These are phyloP conservation scores for Oryzias woworae DNA, from an alignment of 2,113 vertebrate species.

Conservation along the genomic window DNA sequence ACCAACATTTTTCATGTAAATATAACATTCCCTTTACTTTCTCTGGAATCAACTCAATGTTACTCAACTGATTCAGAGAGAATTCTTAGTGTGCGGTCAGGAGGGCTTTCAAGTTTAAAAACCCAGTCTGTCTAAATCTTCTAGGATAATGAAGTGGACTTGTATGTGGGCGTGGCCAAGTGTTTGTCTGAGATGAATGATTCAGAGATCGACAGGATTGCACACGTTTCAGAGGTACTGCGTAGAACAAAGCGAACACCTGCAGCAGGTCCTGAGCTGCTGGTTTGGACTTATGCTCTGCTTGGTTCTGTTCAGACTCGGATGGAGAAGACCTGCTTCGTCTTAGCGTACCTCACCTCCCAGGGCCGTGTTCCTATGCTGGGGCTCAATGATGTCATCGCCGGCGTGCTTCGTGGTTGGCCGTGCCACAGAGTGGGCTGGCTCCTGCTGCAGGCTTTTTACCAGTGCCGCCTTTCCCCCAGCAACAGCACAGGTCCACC, in stretches of 20 bases:
- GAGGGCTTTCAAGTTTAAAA: too few relatives aligned
- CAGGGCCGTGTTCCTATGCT: conserved; percentile 86
- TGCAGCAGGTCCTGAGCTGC: not conserved
- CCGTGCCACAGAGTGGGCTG: conserved; percentile 77
- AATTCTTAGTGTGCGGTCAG: too few relatives aligned
- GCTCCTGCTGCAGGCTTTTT: conserved; percentile 86
- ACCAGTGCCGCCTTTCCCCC: conserved; percentile 83
- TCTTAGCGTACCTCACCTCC: conserved; percentile 83
- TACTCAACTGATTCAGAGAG: too few relatives aligned
- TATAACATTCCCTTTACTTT: too few relatives aligned
- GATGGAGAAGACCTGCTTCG: conserved; percentile 85
- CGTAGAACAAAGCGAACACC: not conserved
- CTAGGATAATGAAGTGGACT: conserved; percentile 80
- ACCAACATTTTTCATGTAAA: too few relatives aligned
- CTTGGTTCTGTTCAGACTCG: conserved; percentile 69
- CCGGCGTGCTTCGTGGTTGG: conserved; percentile 59
- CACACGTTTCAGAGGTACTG: conserved; percentile 81
- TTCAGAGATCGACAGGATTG: conserved; percentile 78
- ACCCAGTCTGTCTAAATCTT: too few relatives aligned
- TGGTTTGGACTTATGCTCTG: not conserved
- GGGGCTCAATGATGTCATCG: conserved; percentile 80
- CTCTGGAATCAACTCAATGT: too few relatives aligned
- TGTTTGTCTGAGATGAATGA: conserved; percentile 92
- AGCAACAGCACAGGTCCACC: conserved; percentile 84
- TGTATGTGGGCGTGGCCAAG: conserved; percentile 81